Evolutionary conservation across 2,113 vertebrate species (phyloP).

Genomic region (Alectura lathami): DNA sequence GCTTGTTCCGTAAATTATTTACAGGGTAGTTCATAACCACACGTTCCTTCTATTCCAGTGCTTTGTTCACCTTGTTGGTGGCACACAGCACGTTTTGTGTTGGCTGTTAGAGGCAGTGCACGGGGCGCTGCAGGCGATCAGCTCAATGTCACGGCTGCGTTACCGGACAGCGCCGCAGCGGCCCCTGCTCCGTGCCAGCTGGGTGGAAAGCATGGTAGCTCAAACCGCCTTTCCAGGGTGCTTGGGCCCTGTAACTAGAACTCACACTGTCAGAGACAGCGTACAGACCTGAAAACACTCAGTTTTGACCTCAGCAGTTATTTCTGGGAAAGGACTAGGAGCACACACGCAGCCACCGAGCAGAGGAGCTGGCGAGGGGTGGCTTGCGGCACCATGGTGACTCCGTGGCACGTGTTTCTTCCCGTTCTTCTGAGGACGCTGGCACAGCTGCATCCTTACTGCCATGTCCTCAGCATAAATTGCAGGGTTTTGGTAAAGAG

Average conservation of each 20-base stretch:
- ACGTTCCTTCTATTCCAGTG: background rate
- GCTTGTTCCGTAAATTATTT: background rate
- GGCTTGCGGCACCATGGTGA: accelerated
- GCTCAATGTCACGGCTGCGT: background rate
- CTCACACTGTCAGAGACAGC: background rate
- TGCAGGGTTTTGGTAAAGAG: no score
- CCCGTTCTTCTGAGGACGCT: accelerated
- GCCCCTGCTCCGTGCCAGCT: no score
- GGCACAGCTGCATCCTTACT: accelerated
- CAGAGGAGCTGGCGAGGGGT: background rate
- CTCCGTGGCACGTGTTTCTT: accelerated
- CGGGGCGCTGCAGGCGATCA: background rate
- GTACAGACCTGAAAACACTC: background rate
- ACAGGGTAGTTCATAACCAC: background rate
- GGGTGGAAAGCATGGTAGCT: background rate
- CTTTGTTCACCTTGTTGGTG: background rate
- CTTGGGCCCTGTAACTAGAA: background rate
- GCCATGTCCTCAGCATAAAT: accelerated
- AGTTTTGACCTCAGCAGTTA: background rate
- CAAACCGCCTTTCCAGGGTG: background rate
- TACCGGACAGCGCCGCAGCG: background rate
- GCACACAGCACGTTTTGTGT: background rate
- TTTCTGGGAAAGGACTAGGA: background rate
- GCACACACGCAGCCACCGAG: accelerated
- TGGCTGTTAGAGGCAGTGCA: no score